Percentiles rank a stretch among this genome's conserved stretches.
These are phyloP conservation scores for Drosophila tsacasi DNA, from an alignment of 1,140 invertebrate species.

Conservation along the genomic window DNA sequence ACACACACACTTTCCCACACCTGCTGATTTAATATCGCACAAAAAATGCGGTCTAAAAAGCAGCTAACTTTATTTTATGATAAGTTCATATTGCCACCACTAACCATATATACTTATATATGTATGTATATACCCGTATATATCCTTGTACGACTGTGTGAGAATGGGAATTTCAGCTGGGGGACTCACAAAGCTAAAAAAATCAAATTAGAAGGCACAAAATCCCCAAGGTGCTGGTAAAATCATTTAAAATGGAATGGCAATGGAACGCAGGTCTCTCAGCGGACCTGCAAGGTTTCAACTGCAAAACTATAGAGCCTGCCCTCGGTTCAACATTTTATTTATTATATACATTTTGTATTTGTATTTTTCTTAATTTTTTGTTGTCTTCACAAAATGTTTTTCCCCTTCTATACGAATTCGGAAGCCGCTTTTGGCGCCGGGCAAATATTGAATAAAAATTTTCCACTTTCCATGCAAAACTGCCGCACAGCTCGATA, in stretches of 20 bases:
- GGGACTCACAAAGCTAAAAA: slow-evolving; percentile 33
- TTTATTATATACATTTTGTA: neutral
- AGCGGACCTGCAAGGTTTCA: neutral
- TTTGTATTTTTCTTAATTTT: slow-evolving; percentile 1
- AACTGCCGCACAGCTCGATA: slow-evolving; percentile 78
- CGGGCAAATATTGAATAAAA: slow-evolving; percentile 75
- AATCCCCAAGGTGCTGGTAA: slow-evolving; percentile 24
- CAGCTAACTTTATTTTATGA: slow-evolving; percentile 78
- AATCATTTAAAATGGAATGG: slow-evolving; percentile 57
- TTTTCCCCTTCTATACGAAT: no score
- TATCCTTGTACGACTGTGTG: neutral
- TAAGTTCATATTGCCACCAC: slow-evolving; percentile 72
- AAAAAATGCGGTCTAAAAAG: slow-evolving; percentile 77
- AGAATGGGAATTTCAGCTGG: slow-evolving; percentile 23
- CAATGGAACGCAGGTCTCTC: slow-evolving; percentile 43
- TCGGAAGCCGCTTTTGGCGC: slow-evolving; percentile 19
- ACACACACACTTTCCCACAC: slow-evolving; percentile 29
- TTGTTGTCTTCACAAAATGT: neutral
- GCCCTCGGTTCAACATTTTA: neutral
- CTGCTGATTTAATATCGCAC: slow-evolving; percentile 71
- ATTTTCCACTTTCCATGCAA: slow-evolving; percentile 82
- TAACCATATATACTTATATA: slow-evolving; percentile 2
- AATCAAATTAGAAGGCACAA: slow-evolving; percentile 35
- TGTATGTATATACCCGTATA: neutral
- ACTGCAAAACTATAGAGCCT: neutral